phyloP scores from a whole-genome alignment of 2,888 invertebrate genomes.

The Dynastes hyllus region DNA sequence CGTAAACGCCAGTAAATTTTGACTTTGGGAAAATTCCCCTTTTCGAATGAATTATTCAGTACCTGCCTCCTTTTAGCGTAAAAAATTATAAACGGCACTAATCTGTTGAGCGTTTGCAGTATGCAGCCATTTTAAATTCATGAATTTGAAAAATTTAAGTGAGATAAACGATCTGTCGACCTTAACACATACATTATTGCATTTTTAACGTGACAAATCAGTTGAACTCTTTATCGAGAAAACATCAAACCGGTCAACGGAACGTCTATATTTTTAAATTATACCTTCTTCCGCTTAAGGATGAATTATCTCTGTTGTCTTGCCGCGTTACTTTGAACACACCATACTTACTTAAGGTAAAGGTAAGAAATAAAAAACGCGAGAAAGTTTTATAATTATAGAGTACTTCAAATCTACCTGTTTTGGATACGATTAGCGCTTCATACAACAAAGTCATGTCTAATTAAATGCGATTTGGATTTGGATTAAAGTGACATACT shows the following conservation, averaged over 20 bases:
- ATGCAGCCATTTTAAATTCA: slow-evolving; percentile 16
- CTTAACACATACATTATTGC: slow-evolving; percentile 13
- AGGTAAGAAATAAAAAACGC: neutral
- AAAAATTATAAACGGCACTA: slow-evolving; percentile 40
- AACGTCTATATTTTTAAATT: slow-evolving; percentile 17
- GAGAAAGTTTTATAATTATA: slow-evolving; percentile 4
- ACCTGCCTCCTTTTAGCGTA: neutral
- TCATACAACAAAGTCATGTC: no score
- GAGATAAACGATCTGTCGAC: slow-evolving; percentile 9
- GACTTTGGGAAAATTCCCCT: no score
- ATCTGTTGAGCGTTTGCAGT: slow-evolving; percentile 22
- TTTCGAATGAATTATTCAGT: slow-evolving; percentile 43
- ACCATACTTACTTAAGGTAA: neutral
- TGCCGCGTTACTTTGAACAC: neutral
- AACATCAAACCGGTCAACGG: neutral
- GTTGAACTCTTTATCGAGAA: neutral
- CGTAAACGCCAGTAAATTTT: slow-evolving; percentile 45
- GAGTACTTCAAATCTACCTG: neutral
- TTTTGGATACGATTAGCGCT: neutral
- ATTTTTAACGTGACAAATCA: slow-evolving; percentile 18
- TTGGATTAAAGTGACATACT: no score
- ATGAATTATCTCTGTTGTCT: neutral
- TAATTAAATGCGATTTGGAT: no score
- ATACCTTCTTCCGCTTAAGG: neutral
- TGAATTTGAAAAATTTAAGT: slow-evolving; percentile 40